These are phyloP conservation scores for Sceliomorpha sp. DNA, from an alignment of 2,888 invertebrate genomes.

Conservation along the genomic window DNA sequence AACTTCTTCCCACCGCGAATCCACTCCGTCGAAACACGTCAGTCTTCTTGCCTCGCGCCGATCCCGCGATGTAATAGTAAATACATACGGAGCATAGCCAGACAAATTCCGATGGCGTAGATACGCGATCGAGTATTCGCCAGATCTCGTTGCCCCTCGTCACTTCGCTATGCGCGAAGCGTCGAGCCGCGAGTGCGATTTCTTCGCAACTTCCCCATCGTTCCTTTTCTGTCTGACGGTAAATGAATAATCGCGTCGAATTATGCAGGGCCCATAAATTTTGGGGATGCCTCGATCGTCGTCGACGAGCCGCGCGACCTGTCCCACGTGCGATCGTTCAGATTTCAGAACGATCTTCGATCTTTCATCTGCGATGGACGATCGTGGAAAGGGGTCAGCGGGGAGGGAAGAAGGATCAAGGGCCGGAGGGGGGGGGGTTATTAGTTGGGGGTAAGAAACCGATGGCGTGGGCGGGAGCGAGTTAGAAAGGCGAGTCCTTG, in stretches of 20 bases:
- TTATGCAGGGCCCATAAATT: conserved; percentile 31
- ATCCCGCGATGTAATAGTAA: too few relatives aligned
- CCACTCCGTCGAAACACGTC: too few relatives aligned
- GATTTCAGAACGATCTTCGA: too few relatives aligned
- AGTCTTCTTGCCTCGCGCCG: too few relatives aligned
- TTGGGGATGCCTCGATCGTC: neutral
- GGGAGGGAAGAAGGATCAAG: neutral
- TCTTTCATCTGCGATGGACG: too few relatives aligned
- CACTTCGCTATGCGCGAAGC: conserved; percentile 39
- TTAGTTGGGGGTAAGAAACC: too few relatives aligned
- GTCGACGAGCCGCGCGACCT: conserved; percentile 19
- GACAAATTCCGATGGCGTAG: conserved; percentile 10
- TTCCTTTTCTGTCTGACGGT: conserved; percentile 35
- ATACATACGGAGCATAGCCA: too few relatives aligned
- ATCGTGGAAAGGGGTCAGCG: too few relatives aligned
- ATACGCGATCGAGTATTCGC: conserved; percentile 33
- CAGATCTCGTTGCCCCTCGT: conserved; percentile 36
- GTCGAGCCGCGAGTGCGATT: neutral
- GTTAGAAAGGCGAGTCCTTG: conserved; percentile 73
- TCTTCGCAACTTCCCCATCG: conserved; percentile 15
- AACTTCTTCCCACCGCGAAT: too few relatives aligned
- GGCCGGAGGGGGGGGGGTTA: neutral
- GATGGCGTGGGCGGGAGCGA: conserved; percentile 55
- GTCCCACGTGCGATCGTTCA: conserved; percentile 12
- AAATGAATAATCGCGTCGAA: conserved; percentile 37